These are phyloP conservation scores for Andricus curvator DNA, from an alignment of 2,888 invertebrate genomes.

Conservation along the genomic window DNA sequence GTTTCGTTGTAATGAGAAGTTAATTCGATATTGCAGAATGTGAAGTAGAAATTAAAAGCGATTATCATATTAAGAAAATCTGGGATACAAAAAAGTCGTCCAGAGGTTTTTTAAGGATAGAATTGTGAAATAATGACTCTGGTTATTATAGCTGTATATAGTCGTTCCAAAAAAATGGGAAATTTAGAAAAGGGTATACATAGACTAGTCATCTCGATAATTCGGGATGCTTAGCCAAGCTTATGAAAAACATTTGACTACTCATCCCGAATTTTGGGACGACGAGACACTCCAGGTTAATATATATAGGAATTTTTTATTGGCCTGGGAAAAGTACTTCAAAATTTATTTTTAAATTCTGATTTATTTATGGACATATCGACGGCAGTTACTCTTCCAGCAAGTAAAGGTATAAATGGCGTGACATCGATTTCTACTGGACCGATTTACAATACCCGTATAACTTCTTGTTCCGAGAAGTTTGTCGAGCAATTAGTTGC, in stretches of 20 bases:
- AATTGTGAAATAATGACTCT: too few species aligned
- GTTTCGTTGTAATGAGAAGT: background rate
- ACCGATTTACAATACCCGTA: constrained; percentile 52
- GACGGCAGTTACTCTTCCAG: background rate
- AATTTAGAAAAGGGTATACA: too few species aligned
- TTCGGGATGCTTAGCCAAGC: too few species aligned
- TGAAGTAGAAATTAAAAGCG: background rate
- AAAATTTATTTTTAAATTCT: background rate
- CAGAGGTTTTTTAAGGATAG: background rate
- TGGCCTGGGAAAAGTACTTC: background rate
- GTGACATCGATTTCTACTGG: constrained; percentile 64
- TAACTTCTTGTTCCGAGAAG: constrained; percentile 51
- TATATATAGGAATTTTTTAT: too few species aligned
- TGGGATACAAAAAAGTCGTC: background rate
- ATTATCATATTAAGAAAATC: background rate
- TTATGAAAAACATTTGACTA: too few species aligned
- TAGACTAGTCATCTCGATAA: too few species aligned
- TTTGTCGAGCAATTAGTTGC: constrained; percentile 62
- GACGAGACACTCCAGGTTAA: too few species aligned
- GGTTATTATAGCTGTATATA: too few species aligned
- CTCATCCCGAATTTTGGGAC: too few species aligned
- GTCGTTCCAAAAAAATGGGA: too few species aligned
- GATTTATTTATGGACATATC: background rate
- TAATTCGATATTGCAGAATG: background rate
- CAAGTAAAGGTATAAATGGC: constrained; percentile 42